Evolutionary conservation across 1,140 invertebrate species (phyloP).

Genomic region (Oncopeltus fasciatus): DNA sequence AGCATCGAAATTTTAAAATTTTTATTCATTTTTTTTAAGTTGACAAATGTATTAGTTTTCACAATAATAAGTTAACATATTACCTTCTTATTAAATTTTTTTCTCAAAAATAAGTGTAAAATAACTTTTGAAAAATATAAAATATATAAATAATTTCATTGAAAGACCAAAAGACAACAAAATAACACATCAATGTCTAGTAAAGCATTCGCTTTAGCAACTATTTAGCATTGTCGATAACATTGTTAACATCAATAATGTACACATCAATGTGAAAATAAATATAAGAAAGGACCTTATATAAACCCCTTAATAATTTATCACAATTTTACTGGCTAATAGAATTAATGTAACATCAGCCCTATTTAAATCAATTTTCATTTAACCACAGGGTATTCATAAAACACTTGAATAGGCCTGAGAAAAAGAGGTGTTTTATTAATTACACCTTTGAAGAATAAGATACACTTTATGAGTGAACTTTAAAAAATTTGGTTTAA

Average conservation of each 20-base stretch:
- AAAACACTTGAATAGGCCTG: slow-evolving; percentile 10
- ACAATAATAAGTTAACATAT: neutral
- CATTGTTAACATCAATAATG: slow-evolving; percentile 14
- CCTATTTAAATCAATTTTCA: neutral
- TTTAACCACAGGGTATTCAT: neutral
- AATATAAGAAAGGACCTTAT: neutral
- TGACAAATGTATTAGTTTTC: neutral
- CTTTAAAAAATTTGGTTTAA: neutral
- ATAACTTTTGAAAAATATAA: neutral
- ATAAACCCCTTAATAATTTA: neutral
- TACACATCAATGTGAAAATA: slow-evolving; percentile 15
- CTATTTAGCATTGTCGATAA: slow-evolving; percentile 14
- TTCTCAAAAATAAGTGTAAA: neutral
- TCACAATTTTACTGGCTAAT: slow-evolving; percentile 13
- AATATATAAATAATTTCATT: neutral
- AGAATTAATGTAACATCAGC: neutral
- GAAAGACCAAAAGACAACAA: neutral
- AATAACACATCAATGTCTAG: slow-evolving; percentile 12
- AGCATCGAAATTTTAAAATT: no score
- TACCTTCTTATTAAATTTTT: neutral
- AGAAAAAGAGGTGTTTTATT: slow-evolving; percentile 10
- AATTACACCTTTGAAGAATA: neutral
- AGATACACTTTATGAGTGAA: neutral
- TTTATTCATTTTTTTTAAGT: no score
- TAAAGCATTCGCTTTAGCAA: slow-evolving; percentile 14